Evolutionary conservation across 92 coral and sea anemone genomes (phyloP).

Genomic region (Parazoanthus darwini): DNA sequence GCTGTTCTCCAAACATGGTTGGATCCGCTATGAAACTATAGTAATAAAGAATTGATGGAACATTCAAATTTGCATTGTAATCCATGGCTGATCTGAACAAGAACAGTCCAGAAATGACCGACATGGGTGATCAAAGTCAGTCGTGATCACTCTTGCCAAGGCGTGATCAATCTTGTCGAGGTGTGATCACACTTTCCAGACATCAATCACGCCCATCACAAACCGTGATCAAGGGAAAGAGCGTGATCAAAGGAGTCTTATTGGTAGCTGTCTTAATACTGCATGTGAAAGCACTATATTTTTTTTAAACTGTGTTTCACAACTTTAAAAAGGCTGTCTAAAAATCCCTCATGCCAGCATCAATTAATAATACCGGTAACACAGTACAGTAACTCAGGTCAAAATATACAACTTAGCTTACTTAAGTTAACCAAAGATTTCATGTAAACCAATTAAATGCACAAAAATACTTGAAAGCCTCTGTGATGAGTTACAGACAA

Average conservation of each 20-base stretch:
- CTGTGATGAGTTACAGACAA: too few relatives aligned
- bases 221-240: conserved; percentile 42
- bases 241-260: conserved; percentile 47
- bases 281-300: too few relatives aligned
- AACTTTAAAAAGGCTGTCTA: too few relatives aligned
- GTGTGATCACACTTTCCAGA: not conserved
- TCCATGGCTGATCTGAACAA: not conserved
- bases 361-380: too few relatives aligned
- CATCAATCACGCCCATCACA: not conserved
- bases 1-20: not conserved
- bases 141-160: not conserved
- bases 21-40: not conserved
- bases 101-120: not conserved
- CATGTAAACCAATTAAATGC: too few relatives aligned
- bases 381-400: too few relatives aligned
- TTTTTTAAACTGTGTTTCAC: too few relatives aligned
- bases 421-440: too few relatives aligned
- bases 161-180: not conserved
- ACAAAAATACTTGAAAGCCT: too few relatives aligned
- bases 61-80: not conserved
- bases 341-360: too few relatives aligned
- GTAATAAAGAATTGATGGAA: not conserved
- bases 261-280: too few relatives aligned
- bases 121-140: not conserved
- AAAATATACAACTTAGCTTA: too few relatives aligned